Percentiles rank a stretch among this genome's conserved stretches.
These are phyloP conservation scores for Narcine bancroftii DNA, from an alignment of 2,113 vertebrate species.

Conservation along the genomic window DNA sequence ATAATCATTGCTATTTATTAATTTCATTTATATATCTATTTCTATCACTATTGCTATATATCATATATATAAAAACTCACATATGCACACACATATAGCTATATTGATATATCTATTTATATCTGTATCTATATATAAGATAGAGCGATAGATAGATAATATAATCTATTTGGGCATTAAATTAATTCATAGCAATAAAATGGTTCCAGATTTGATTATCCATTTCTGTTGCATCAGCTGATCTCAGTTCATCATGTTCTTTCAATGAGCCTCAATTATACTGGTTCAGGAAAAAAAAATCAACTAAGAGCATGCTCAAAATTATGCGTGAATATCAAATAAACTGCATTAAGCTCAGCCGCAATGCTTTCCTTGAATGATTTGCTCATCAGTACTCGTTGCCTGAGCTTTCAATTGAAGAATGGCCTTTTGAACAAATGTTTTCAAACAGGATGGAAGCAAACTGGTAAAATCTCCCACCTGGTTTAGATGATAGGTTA, in stretches of 20 bases:
- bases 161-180: neutral
- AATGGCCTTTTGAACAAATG: neutral
- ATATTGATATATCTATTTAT: no score
- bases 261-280: neutral
- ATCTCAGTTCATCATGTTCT: neutral
- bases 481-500: neutral
- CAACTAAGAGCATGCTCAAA: neutral
- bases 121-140: no score
- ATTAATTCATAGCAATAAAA: neutral
- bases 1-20: neutral
- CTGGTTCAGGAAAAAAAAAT: neutral
- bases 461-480: neutral
- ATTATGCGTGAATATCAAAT: neutral
- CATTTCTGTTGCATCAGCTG: neutral
- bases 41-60: no score
- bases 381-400: neutral
- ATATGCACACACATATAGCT: no score
- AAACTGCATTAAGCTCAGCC: neutral
- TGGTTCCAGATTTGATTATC: neutral
- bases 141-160: no score
- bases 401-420: neutral
- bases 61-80: neutral
- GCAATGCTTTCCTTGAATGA: neutral
- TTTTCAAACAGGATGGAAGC: neutral
- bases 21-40: no score